phyloP scores from a whole-genome alignment of 2,888 invertebrate genomes.

The Xestia ashworthii region DNA sequence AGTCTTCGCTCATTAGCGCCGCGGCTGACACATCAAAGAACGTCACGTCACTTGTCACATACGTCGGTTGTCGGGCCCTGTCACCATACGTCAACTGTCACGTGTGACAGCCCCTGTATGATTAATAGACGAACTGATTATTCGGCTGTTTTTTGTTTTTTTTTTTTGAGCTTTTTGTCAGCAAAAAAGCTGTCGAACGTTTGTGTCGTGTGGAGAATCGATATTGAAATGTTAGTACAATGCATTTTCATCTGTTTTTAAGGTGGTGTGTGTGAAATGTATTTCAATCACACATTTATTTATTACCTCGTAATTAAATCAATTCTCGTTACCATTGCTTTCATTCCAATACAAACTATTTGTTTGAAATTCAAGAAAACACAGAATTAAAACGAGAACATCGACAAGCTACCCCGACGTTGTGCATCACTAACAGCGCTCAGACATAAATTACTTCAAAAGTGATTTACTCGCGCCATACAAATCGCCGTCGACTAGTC shows the following conservation, averaged over 20 bases:
- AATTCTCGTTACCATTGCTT: constrained; percentile 15
- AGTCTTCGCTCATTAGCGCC: constrained; percentile 80
- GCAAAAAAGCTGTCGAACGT: constrained; percentile 79
- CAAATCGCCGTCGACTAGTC: constrained; percentile 85
- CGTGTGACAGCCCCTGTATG: constrained; percentile 72
- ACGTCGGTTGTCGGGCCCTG: constrained; percentile 78
- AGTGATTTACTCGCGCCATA: constrained; percentile 88
- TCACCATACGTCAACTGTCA: constrained; percentile 80
- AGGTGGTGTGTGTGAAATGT: constrained; percentile 14
- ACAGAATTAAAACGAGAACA: constrained; percentile 63
- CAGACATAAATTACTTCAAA: constrained; percentile 88
- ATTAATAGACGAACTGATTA: constrained; percentile 85
- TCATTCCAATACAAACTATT: constrained; percentile 31
- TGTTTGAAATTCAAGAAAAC: constrained; percentile 51
- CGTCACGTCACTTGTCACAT: constrained; percentile 74
- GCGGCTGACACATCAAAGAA: constrained; percentile 83
- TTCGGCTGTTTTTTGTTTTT: constrained; percentile 66
- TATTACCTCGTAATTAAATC: constrained; percentile 31
- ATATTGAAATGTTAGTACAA: constrained; percentile 53
- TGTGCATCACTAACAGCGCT: constrained; percentile 78
- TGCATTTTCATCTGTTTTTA: constrained; percentile 22
- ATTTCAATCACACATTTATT: constrained; percentile 18
- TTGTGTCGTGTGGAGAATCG: constrained; percentile 63
- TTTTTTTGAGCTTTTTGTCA: constrained; percentile 72
- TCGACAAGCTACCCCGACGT: constrained; percentile 51